phyloP scores from a whole-genome alignment of 1,140 invertebrate species.

The Procambarus virginalis region DNA sequence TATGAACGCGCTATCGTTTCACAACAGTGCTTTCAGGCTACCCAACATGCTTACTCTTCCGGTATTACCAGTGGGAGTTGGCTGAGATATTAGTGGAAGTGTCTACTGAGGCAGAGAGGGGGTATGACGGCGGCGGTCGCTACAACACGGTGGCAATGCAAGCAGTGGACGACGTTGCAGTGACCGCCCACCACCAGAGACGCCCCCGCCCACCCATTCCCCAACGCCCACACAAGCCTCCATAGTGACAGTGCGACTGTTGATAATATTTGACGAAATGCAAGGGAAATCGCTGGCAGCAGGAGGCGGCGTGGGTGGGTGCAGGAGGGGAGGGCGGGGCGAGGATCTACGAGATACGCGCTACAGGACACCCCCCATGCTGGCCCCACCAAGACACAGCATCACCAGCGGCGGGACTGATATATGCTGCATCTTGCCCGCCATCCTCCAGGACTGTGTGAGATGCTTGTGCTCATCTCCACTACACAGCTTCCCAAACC shows the following conservation, averaged over 20 bases:
- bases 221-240: not conserved
- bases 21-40: not conserved
- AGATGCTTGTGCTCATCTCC: not conserved
- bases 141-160: too few relatives aligned
- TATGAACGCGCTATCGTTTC: not conserved
- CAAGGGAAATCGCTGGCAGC: not conserved
- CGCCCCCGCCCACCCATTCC: too few relatives aligned
- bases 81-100: not conserved
- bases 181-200: too few relatives aligned
- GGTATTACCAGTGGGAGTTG: not conserved
- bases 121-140: too few relatives aligned
- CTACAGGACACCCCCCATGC: not conserved
- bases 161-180: not conserved
- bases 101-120: not conserved
- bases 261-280: not conserved
- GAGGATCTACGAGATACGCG: not conserved
- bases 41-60: not conserved
- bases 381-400: not conserved
- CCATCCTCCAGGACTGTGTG: not conserved
- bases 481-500: not conserved
- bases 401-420: not conserved
- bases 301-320: too few relatives aligned
- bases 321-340: too few relatives aligned
- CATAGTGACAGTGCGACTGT: not conserved
- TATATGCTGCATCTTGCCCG: not conserved